phyloP scores from a whole-genome alignment of 2,113 vertebrate genomes.

The Nymphicus hollandicus region DNA sequence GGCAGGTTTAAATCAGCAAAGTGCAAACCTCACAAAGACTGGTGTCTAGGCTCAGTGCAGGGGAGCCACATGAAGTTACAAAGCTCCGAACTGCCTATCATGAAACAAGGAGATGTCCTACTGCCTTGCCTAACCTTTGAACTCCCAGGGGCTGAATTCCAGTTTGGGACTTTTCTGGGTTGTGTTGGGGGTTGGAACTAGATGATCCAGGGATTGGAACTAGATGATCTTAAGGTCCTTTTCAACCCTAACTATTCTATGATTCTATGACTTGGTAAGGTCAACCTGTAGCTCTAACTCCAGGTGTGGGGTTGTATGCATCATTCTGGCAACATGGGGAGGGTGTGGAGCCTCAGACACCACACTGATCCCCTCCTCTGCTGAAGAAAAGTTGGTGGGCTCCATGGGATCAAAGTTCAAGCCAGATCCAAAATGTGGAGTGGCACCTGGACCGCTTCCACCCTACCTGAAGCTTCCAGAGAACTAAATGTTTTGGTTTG shows the following conservation, averaged over 20 bases:
- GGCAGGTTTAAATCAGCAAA: slow-evolving; percentile 46
- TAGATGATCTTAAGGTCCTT: not conserved
- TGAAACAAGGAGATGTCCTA: not conserved
- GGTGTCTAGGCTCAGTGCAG: not conserved
- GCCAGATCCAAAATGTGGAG: not conserved
- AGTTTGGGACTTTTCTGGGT: not conserved
- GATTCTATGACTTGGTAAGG: rapidly evolving
- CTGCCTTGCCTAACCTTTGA: not conserved
- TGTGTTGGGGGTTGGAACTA: not conserved
- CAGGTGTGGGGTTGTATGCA: rapidly evolving
- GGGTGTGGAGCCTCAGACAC: not conserved
- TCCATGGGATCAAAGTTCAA: not conserved
- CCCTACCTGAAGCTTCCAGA: not conserved
- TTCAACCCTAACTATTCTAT: not conserved
- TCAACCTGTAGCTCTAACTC: not conserved
- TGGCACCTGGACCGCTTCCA: not conserved
- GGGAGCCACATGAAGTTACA: not conserved
- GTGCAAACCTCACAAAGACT: not conserved
- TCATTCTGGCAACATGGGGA: not conserved
- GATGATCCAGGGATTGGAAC: too few species aligned
- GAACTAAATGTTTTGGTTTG: not conserved
- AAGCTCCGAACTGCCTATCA: not conserved
- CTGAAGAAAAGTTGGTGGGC: not conserved
- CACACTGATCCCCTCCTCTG: not conserved
- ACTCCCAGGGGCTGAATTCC: not conserved